Base-by-base conservation (phyloP, 2,888 invertebrate species). In the Habroteleia sp. region DNA sequence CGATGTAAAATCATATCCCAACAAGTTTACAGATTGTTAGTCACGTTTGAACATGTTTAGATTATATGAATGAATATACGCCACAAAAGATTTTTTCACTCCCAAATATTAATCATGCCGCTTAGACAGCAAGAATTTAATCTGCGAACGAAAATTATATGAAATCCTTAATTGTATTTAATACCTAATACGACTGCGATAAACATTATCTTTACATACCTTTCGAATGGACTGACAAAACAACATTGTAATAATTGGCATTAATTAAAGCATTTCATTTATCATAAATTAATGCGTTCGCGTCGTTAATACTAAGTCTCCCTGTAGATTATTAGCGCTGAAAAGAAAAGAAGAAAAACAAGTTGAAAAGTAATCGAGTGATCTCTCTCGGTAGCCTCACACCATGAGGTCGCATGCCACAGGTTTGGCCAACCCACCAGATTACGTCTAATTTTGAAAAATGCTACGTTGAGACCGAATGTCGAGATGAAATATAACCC, bases 331-430 rank as follows among this genome's bases (percentile, higher is more conserved):
- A 72, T 50, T 50, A 33, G 58, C 42, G 50, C 31, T 63, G 68
- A 66, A 50, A 66, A 41, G 39, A 11, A 50, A 58, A 16, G 46
- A 46, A 52, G 44, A 58, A 41, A 60, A 74, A 68, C 54, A 37
- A 68, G 60, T 56, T 42, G 68, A 39, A 46, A 68, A 63, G 35
- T 48, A 65, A 56, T 50, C 65, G 39, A 35, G 56, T 54, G 63
- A 69, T 74, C n/a, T n/a, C n/a, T n/a, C n/a, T n/a, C 68, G 27
- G 58, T 69, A 74, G 74, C 68, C 63, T 74, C 68, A 54, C 68
- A 50, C 63, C 68, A 74, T 62, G 74, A 56, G 50, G 68, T 74
- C 74, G 74, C 52, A 74, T 63, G 74, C 74, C 69, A 74, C 39
- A 58, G 68, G 68, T 48, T 31, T 27, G 48, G 44, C 25, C 68